Base-by-base conservation (phyloP, 2,888 invertebrate species). In the Sphaerophoria taeniata region DNA sequence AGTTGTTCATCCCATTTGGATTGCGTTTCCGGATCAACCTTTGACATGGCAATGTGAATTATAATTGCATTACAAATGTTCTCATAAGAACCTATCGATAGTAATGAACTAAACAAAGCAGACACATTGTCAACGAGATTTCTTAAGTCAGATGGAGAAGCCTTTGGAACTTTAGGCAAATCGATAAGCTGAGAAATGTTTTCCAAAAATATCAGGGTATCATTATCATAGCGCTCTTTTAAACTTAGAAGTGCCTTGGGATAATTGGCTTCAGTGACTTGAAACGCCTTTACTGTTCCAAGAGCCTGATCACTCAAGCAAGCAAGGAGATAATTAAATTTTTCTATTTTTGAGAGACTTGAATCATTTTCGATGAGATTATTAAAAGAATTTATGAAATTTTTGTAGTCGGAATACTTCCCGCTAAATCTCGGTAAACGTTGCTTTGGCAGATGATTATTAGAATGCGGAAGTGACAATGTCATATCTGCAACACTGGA, bases 1-100 rank as follows among this genome's bases (percentile, higher is more conserved):
- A 84, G 56, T 3, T 77, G 63, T 6, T 84, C 73, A 24, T 84
- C 81, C 84, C 81, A 81, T 14, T 73, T 81, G 2, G 53, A 60
- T 71, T 36, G 69, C 4, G 72, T 77, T 16, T 73, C 75, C 4
- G 58, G 24, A 33, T 87, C 79, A 14, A 81, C 75, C n/a, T 75
- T 77, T 55, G 67, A 49, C 72, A 73, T 69, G 0, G 74, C 74
- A 7, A 82, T 49, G 16, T 72, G 61, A 16, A 82, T 49, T 34
- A 80, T 43, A 55, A 75, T 47, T 6, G 87, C 67, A 24, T 80
- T 55, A 2, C 49, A 45, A 14, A 81, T 84, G n/a, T 87, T 75
- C 6, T 63, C 70, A 14, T 69, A 39, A n/a, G 47, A 39, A 36
- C 53, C 69, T 43, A 69, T 24, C 45, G 47, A 47, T 33, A n/a